Evolutionary conservation across 2,113 vertebrate genomes (phyloP).

Genomic region (Nothobranchius furzeri): DNA sequence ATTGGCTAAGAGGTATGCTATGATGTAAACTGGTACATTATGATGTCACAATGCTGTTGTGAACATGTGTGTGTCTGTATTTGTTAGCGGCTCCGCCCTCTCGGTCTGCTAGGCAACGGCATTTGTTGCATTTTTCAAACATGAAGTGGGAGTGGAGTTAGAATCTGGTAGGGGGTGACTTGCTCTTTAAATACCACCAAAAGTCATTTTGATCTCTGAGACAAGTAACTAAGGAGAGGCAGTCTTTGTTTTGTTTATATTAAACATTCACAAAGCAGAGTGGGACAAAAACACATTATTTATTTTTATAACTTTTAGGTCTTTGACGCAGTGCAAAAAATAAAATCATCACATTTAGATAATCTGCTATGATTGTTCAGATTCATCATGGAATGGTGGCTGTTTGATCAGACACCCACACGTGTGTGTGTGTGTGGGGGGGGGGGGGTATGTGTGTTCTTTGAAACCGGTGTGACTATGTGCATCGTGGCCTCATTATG

Average conservation of each 20-base stretch:
- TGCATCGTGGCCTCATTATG: constrained; percentile 71
- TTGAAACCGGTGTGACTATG: constrained; percentile 49
- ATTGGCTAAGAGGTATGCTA: too few species aligned
- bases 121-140: too few species aligned
- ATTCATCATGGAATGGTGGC: constrained; percentile 31
- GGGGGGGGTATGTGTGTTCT: constrained; percentile 3
- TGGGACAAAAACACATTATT: background rate
- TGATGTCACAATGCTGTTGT: too few species aligned
- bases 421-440: background rate
- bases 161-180: too few species aligned
- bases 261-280: background rate
- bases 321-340: constrained; percentile 9
- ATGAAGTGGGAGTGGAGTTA: too few species aligned
- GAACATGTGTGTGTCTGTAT: too few species aligned
- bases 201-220: constrained; percentile 16
- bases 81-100: too few species aligned
- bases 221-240: constrained; percentile 11
- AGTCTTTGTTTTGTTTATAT: background rate
- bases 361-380: constrained; percentile 56
- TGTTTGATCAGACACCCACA: constrained; percentile 41
- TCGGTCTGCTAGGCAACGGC: too few species aligned
- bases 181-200: background rate
- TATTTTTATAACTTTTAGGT: background rate
- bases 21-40: too few species aligned
- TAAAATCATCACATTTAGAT: constrained; percentile 17